Percentiles rank a stretch among this genome's conserved stretches.
Conservation (phyloP, 2,888 invertebrate genomes). For the Lasioglossum morio region DNA sequence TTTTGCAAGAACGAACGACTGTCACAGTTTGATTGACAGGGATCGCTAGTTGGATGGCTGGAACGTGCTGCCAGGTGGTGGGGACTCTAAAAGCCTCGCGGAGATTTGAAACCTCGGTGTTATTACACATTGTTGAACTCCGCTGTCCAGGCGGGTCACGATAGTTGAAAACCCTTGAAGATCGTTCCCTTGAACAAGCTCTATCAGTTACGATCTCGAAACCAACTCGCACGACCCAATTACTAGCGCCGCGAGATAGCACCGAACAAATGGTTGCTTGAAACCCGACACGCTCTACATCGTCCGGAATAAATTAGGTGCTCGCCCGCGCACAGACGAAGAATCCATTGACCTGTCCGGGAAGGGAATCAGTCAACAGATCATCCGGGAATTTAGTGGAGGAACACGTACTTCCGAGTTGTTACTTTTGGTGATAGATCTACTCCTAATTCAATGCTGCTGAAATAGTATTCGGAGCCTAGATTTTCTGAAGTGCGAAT, state of each 20-base stretch:
- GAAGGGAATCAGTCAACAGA: not conserved
- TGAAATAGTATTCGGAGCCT: not conserved
- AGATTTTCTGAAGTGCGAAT: not conserved
- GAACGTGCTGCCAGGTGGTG: not conserved
- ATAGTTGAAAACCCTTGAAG: not conserved
- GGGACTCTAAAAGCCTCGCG: constrained; percentile 62
- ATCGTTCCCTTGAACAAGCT: not conserved
- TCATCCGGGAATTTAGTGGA: constrained; percentile 6
- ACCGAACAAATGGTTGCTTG: constrained; percentile 24
- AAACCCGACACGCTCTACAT: not conserved
- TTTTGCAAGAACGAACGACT: constrained; percentile 72
- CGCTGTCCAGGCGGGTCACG: constrained; percentile 63
- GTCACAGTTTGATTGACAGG: constrained; percentile 62
- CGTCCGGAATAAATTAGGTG: constrained; percentile 3
- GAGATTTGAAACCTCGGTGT: constrained; percentile 73
- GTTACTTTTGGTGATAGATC: not conserved
- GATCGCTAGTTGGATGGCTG: not conserved
- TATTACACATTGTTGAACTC: constrained; percentile 78
- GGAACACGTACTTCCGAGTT: not conserved
- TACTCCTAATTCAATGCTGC: not conserved
- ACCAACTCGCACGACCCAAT: constrained; percentile 21
- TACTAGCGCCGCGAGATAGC: constrained; percentile 29
- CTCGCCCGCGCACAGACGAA: not conserved
- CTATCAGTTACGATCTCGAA: constrained; percentile 38
- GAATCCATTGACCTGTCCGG: constrained; percentile 17